phyloP scores from a whole-genome alignment of 2,797 vertebrate species.

The Sus cebifrons region DNA sequence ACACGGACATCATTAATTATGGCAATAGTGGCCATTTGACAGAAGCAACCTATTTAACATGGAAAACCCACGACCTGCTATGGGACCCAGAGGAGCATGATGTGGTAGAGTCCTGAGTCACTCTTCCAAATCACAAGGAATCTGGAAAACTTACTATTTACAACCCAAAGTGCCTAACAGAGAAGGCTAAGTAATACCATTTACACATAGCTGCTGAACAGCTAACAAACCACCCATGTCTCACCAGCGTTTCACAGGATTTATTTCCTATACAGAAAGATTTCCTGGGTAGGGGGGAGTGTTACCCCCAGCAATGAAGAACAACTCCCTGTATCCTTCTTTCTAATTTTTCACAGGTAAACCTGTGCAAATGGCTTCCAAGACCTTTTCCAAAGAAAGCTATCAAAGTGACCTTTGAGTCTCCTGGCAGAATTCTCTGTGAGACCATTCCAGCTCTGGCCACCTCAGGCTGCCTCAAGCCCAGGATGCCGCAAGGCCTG shows the following conservation, averaged over 20 bases:
- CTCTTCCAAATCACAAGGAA: conserved; percentile 59
- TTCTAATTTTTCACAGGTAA: background rate
- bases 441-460: background rate
- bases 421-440: background rate
- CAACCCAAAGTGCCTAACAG: background rate
- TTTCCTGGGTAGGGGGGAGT: background rate
- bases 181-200: conserved; percentile 18
- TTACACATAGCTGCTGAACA: background rate
- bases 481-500: background rate
- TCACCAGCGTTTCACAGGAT: background rate
- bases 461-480: background rate
- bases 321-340: background rate
- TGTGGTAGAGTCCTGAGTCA: background rate
- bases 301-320: background rate
- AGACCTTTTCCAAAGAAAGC: background rate
- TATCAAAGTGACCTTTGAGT: background rate
- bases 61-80: conserved; percentile 65
- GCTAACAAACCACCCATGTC: background rate
- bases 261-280: background rate
- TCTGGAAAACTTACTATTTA: conserved; percentile 15
- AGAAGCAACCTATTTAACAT: conserved; percentile 56
- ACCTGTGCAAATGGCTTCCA: background rate
- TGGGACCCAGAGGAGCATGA: conserved; percentile 43
- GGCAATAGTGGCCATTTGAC: conserved; percentile 63
- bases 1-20: conserved; percentile 53